These are phyloP conservation scores for Drosophila cyrtoloma DNA, from an alignment of 2,888 invertebrate genomes.

Conservation along the genomic window DNA sequence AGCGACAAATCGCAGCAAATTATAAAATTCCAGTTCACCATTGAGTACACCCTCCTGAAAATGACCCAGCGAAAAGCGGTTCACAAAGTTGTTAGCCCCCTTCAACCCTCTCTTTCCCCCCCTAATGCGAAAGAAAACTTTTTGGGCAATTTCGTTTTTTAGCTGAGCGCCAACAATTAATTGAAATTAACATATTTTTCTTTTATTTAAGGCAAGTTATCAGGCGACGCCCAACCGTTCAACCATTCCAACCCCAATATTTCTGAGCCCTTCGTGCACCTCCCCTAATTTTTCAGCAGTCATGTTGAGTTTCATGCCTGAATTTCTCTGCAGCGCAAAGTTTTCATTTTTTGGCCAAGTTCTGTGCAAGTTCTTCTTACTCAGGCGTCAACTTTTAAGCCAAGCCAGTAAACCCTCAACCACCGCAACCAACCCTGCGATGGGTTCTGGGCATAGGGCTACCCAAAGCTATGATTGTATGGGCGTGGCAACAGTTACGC, in stretches of 20 bases:
- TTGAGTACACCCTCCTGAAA: slow-evolving; percentile 1
- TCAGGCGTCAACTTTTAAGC: slow-evolving; percentile 16
- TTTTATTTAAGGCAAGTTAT: slow-evolving; percentile 71
- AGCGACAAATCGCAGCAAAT: slow-evolving; percentile 76
- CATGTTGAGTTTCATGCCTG: slow-evolving; percentile 58
- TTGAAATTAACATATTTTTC: slow-evolving; percentile 79
- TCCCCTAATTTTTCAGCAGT: slow-evolving; percentile 33
- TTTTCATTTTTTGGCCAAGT: slow-evolving; percentile 44
- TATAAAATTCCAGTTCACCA: slow-evolving; percentile 33
- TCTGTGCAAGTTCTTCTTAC: slow-evolving; percentile 29
- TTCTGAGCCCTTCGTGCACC: background rate
- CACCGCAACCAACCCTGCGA: background rate
- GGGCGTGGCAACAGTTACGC: slow-evolving; percentile 40
- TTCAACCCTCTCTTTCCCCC: background rate
- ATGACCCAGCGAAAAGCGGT: slow-evolving; percentile 26
- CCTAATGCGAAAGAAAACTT: slow-evolving; percentile 17
- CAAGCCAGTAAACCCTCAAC: background rate
- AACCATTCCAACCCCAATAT: slow-evolving; percentile 12
- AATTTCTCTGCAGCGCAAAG: slow-evolving; percentile 46
- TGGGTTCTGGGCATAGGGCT: too few species aligned
- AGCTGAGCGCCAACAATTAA: slow-evolving; percentile 67
- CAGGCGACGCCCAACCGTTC: slow-evolving; percentile 22
- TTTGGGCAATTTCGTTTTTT: slow-evolving; percentile 42
- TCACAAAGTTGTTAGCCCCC: slow-evolving; percentile 3
- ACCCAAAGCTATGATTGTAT: slow-evolving; percentile 13